Base-by-base conservation (phyloP, 2,113 vertebrate species). In the Jacana jacana region DNA sequence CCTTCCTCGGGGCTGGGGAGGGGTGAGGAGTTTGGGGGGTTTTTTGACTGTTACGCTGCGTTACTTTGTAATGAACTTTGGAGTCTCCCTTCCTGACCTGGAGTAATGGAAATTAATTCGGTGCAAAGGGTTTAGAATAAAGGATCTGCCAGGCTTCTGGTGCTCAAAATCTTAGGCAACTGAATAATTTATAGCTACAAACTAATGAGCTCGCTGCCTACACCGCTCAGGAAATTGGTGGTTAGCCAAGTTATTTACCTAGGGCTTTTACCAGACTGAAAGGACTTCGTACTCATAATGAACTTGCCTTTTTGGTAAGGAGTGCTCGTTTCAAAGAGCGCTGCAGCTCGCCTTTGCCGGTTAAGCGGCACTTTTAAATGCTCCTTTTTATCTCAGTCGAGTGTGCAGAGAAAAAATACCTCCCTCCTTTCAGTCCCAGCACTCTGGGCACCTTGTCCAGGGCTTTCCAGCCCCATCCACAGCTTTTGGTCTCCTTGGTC, bases 241-340 rank as follows among this genome's bases (percentile, higher is more conserved):
- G 94, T 97, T 97, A 95, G 60, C 96, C 88, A 98, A 98, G 88
- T 82, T 88, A 81, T 97, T 96, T 94, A 95, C 89, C 82, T 81
- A 94, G 33, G 52, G 95, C 55, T 96, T 91, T 82, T 64, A 76
- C 44, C 88, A 95, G 95, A 49, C 88, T 88, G 95, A 94, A 82
- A 91, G 94, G 86, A 60, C 68, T 91, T 81, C 33, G 33, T 76
- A 40, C 94, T 95, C 63, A 63, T 75, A 73, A 60, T 64, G 86
- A 96, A 28, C 86, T 73, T 83, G 44, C 77, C 49, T 81, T 51
- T 96, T 54, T 91, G 66, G 88, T 93, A 60, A 75, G 64, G 86
- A 78, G 40, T 69, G 5, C 27, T 55, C 35, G 23, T 92, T 97
- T 95, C 61, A 81, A 19, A 93, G 81, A 72, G 79, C 70, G 2